Evolutionary conservation across 2,113 vertebrate species (phyloP), one percentile per base, ranked within the genome.

Genomic region (Corythaeola cristata): DNA sequence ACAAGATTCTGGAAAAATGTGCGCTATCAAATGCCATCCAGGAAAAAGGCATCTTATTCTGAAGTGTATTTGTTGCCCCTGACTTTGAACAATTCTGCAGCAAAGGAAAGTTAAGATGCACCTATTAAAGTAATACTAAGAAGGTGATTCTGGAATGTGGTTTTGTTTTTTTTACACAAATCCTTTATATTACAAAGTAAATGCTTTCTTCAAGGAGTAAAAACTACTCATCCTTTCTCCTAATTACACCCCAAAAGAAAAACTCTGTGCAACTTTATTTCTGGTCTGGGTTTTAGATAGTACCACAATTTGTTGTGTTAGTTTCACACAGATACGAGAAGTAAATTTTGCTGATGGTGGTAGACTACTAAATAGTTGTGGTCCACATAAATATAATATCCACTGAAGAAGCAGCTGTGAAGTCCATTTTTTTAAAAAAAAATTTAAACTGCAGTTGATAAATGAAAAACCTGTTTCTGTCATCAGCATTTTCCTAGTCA

Each of bases 1-100:
- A 96, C 96, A 89, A 97, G 58, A 56, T 99, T 99, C 88, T 99
- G 99, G 99, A 99, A 99, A 88, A 97, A 98, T 44, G 97, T 99
- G 39, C 98, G 98, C 39, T 99, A 99, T 62, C 96, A 89, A 27
- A 99, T 99, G 99, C 99, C 99, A 14, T n/a, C 94, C 35, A 96
- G 72, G 63, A 97, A 83, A 27, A 95, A 58, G 4, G 27, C 30
- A 1, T 68, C 92, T 21, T 63, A 20, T 33, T 85, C 93, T 62
- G 33, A 60, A 12, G 12, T 35, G 33, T 55, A 50, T 79, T 71
- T 83, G 8, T 89, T 90, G 30, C 53, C 47, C 11, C 27, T 55
- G 41, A 47, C 3, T 1, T 58, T 15, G 3, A 89, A 83, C 10
- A 28, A 6, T 59, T 47, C 67, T 81, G 27, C 12, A 4, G 35